phyloP scores from a whole-genome alignment of 2,888 invertebrate species.

The Onthophagus sagittarius region DNA sequence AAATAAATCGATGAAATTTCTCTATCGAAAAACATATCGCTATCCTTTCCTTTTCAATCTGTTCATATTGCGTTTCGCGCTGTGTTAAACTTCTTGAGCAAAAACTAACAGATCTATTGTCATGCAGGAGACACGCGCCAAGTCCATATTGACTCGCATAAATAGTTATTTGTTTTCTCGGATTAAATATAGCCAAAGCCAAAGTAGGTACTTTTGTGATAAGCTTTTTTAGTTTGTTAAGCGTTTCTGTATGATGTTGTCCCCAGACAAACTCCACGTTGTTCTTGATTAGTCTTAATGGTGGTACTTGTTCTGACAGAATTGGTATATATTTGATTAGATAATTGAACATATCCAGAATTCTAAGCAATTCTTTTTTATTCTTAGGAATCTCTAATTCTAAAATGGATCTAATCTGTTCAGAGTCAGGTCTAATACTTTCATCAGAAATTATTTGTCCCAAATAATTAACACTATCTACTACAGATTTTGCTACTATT shows the following conservation, averaged over 20 bases:
- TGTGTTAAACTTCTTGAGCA: slow-evolving; percentile 33
- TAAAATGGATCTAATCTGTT: slow-evolving; percentile 26
- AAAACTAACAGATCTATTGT: slow-evolving; percentile 29
- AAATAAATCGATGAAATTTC: too few relatives aligned
- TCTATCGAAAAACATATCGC: too few relatives aligned
- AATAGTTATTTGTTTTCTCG: slow-evolving; percentile 23
- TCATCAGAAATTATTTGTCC: too few relatives aligned
- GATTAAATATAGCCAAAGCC: slow-evolving; percentile 29
- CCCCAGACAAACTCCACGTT: slow-evolving; percentile 28
- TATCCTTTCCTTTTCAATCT: too few relatives aligned
- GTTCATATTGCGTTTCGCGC: too few relatives aligned
- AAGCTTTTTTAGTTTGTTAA: slow-evolving; percentile 23
- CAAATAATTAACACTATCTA: too few relatives aligned
- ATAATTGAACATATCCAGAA: slow-evolving; percentile 35
- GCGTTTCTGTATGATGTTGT: slow-evolving; percentile 23
- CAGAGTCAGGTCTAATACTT: slow-evolving; percentile 27
- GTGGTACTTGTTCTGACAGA: slow-evolving; percentile 24
- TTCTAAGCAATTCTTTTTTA: slow-evolving; percentile 31
- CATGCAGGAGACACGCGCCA: slow-evolving; percentile 29
- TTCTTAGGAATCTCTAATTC: slow-evolving; percentile 27
- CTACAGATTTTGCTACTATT: too few relatives aligned
- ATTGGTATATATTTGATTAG: slow-evolving; percentile 29
- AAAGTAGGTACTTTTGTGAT: too few relatives aligned
- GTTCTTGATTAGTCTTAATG: slow-evolving; percentile 27
- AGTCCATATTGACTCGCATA: slow-evolving; percentile 29